Evolutionary conservation across 2,797 vertebrate species (phyloP), one percentile per base, ranked within the genome.

Genomic region (Dendrocincla fuliginosa): DNA sequence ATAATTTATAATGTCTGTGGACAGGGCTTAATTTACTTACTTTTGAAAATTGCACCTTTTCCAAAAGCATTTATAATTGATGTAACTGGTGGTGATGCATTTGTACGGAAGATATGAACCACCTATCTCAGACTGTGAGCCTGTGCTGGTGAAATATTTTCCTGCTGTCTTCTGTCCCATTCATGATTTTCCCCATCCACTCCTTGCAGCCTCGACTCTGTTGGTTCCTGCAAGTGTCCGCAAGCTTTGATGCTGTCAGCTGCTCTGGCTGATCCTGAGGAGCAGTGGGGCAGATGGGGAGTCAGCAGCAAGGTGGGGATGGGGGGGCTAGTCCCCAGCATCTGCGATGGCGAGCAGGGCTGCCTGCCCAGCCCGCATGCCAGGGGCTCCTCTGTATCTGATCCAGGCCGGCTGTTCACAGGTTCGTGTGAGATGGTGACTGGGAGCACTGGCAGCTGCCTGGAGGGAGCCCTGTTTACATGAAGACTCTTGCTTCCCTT

Each of bases 381-480:
- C 57, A 1, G 2, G 7, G 35, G 13, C 35, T 92, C 59, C 68
- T 71, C 49, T 0, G 0, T 41, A 6, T 53, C 71, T 27, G 13
- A 28, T 50, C n/a, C 23, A 39, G 47, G 76, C 28, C 0, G 4
- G 13, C 89, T 93, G 30, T n/a, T 84, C 41, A 6, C 24, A 30
- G 57, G 24, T 70, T 87, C 68, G 33, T 85, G 75, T 56, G 28
- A 42, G 68, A 74, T 1, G 0, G 52, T 0, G 37, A 28, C 74
- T 56, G 74, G 65, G 44, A 93, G 39, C 68, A 17, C 63, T 39
- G 37, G 77, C 49, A 70, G 82, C 81, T 92, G 64, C 78, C 76
- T 68, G 49, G 20, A 92, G 42, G 49, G 20, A 92, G 42, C 64
- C 71, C 71, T 89, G 71, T 89, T 92, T 96, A 61, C 75, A 15